Evolutionary conservation across 2,888 invertebrate genomes (phyloP).

Genomic region (Leptinotarsa rubiginosa): DNA sequence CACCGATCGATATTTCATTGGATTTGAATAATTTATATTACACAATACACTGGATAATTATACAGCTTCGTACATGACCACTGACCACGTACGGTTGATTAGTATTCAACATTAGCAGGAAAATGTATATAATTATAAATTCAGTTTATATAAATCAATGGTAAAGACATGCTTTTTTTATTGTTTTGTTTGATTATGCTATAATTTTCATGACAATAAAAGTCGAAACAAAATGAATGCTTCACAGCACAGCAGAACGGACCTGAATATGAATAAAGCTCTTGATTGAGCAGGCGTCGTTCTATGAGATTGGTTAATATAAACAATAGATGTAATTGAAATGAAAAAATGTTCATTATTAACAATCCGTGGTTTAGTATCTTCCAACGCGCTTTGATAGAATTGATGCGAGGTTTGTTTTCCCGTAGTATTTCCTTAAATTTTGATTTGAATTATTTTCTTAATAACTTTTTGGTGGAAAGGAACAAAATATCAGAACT

Average conservation of each 20-base stretch:
- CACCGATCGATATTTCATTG: conserved; percentile 10
- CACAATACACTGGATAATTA: conserved; percentile 17
- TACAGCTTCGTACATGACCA: conserved; percentile 7
- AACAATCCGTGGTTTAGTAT: neutral
- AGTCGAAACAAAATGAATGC: conserved; percentile 14
- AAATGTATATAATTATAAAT: conserved; percentile 18
- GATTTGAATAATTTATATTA: conserved; percentile 17
- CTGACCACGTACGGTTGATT: conserved; percentile 10
- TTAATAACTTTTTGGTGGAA: too few relatives aligned
- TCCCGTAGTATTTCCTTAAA: too few relatives aligned
- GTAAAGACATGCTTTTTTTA: conserved; percentile 16
- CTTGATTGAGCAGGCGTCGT: neutral
- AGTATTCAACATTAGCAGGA: conserved; percentile 13
- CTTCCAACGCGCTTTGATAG: too few relatives aligned
- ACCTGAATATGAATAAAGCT: conserved; percentile 6
- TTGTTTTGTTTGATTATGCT: conserved; percentile 7
- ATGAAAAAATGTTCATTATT: neutral
- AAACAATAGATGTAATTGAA: conserved; percentile 2
- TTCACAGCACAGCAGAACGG: neutral
- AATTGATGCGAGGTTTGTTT: too few relatives aligned
- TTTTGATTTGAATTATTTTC: too few relatives aligned
- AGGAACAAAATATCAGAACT: too few relatives aligned
- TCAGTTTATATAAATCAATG: conserved; percentile 17
- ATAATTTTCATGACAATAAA: conserved; percentile 20
- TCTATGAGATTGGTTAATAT: neutral